Conservation (phyloP, 2,797 vertebrate species). For the Phaenicophaeus curvirostris region DNA sequence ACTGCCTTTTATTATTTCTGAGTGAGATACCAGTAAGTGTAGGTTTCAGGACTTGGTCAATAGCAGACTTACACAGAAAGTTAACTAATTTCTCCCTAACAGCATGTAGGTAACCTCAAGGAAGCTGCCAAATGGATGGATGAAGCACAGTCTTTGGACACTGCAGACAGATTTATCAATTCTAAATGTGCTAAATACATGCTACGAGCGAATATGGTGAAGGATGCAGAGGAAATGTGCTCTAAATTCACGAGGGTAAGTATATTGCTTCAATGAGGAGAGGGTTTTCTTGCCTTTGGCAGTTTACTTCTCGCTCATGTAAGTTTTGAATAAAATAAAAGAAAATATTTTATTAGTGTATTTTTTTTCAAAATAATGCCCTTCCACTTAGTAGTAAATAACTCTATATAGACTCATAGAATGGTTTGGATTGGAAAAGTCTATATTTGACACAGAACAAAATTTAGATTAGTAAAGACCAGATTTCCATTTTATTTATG, state of each 20-base stretch:
- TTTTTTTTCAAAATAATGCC: not conserved
- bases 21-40: not conserved
- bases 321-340: not conserved
- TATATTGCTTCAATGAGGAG: not conserved
- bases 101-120: conserved; percentile 81
- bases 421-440: not conserved
- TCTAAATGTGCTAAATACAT: conserved; percentile 84
- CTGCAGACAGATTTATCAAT: conserved; percentile 82
- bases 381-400: not conserved
- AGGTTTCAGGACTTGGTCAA: not conserved
- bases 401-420: not conserved
- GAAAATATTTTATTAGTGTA: not conserved
- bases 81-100: not conserved
- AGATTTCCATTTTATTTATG: not conserved
- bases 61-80: not conserved
- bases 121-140: conserved; percentile 84
- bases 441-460: not conserved
- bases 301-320: not conserved
- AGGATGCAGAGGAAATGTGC: conserved; percentile 83
- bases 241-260: conserved; percentile 82
- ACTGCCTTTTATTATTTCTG: not conserved
- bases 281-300: not conserved
- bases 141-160: conserved; percentile 84
- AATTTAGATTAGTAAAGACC: not conserved
- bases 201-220: conserved; percentile 81